Percentiles rank a stretch among this genome's conserved stretches.
Conservation (phyloP, 2,888 invertebrate species). For the Hemistola chrysoprasaria region DNA sequence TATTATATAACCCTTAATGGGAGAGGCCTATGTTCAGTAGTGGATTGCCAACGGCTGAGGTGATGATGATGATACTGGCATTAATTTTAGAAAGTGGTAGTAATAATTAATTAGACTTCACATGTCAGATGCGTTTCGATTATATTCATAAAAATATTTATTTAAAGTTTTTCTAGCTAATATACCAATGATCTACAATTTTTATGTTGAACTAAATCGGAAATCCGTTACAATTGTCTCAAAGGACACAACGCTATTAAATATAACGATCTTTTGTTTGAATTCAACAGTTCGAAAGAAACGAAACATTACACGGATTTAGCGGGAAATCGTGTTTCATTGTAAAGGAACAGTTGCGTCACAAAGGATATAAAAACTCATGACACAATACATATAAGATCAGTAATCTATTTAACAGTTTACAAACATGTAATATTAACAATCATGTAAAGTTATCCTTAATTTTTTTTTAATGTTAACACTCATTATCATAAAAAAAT, state of each 20-base stretch:
- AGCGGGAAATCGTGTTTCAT: slow-evolving; percentile 36
- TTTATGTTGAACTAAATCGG: background rate
- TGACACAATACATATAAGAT: slow-evolving; percentile 16
- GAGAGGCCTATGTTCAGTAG: too few relatives aligned
- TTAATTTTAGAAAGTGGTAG: too few relatives aligned
- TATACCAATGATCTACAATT: slow-evolving; percentile 31
- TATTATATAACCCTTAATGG: too few relatives aligned
- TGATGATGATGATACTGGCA: too few relatives aligned
- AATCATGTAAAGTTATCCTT: too few relatives aligned
- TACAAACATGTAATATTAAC: slow-evolving; percentile 11
- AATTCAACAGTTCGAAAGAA: slow-evolving; percentile 35
- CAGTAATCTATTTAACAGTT: slow-evolving; percentile 6
- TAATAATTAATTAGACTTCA: too few relatives aligned
- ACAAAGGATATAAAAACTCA: slow-evolving; percentile 56
- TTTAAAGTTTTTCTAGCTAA: too few relatives aligned
- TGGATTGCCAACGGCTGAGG: too few relatives aligned
- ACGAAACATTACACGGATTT: slow-evolving; percentile 37
- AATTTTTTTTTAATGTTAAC: too few relatives aligned
- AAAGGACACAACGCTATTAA: slow-evolving; percentile 15
- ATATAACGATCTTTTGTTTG: slow-evolving; percentile 25
- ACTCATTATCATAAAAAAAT: too few relatives aligned
- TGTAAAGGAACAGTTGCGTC: slow-evolving; percentile 46
- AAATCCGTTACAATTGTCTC: slow-evolving; percentile 5
- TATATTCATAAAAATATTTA: too few relatives aligned
- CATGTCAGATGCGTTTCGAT: too few relatives aligned